Percentiles rank a stretch among this genome's conserved stretches.
Conservation (phyloP, 2,888 invertebrate species). For the Patella pellucida region DNA sequence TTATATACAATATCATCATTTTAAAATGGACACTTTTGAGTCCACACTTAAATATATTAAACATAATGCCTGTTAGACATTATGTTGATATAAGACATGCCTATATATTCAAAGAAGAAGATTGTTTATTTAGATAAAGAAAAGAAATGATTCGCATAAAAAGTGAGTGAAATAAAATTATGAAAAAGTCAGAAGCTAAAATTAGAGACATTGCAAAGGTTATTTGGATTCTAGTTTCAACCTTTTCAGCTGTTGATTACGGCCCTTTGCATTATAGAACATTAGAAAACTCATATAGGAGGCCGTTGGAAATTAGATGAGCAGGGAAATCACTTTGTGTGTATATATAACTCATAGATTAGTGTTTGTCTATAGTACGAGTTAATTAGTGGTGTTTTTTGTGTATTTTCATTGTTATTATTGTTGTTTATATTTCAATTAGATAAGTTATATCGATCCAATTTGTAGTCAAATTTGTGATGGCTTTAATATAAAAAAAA, state of each 20-base stretch:
- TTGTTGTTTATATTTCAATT: too few species aligned
- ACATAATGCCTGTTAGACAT: not conserved
- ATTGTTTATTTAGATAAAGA: not conserved
- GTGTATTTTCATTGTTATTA: too few species aligned
- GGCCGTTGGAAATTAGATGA: too few species aligned
- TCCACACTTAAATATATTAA: not conserved
- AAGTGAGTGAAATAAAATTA: not conserved
- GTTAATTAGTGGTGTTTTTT: too few species aligned
- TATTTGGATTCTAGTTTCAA: not conserved
- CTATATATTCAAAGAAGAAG: not conserved
- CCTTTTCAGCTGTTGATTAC: not conserved
- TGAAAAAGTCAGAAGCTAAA: not conserved
- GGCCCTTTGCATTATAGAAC: not conserved
- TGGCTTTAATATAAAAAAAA: too few species aligned
- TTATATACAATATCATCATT: conserved; percentile 7
- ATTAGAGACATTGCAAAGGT: conserved; percentile 1
- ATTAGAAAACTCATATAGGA: too few species aligned
- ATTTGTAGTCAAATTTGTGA: too few species aligned
- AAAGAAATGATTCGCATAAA: too few species aligned
- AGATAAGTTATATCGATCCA: too few species aligned
- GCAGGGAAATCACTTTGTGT: too few species aligned
- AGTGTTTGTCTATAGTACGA: too few species aligned
- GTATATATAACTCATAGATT: too few species aligned
- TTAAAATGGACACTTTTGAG: conserved; percentile 2
- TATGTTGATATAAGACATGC: not conserved